Base-by-base conservation (phyloP, 2,888 invertebrate genomes). In the Eudemis profundana region DNA sequence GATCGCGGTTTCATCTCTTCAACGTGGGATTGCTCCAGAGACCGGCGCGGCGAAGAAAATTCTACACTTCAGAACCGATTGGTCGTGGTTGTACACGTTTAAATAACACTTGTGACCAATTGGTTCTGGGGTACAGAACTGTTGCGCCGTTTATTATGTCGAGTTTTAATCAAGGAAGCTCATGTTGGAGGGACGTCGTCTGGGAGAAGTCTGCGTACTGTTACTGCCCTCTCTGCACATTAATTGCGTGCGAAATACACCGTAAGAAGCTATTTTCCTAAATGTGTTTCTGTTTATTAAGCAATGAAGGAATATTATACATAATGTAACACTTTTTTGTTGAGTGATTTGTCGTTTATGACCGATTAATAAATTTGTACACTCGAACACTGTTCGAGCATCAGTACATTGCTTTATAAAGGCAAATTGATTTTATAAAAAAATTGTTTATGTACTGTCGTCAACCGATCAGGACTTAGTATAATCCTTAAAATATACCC, bases 161-260 rank as follows among this genome's bases (percentile, higher is more conserved):
- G 77, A 85, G 85, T 89, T 90, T 90, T 90, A 90, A 90, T 90
- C 89, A 90, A 89, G 87, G 83, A 83, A 83, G 83, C 83, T 57
- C 44, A 74, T 81, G 79, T 78, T 76, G 74, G 71, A 75, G 73
- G 70, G 73, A 72, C 77, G 79, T 75, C 75, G 85, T 84, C 87
- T 86, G 83, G 82, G 78, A 81, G 83, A 78, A 79, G 81, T 82
- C 80, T 78, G 75, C 78, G 75, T 74, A 76, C 54, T 38, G 51
- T 77, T 78, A 80, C 78, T 77, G 74, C 73, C 76, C 78, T 69
- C 40, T 59, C 73, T 78, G 73, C 70, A 75, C 81, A 79, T 85
- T 84, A 82, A 85, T 86, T 78, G 83, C 79, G 82, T 83, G 82
- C 81, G 81, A 84, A 84, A 82, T 84, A 79, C 75, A 75, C 71